phyloP scores from a whole-genome alignment of 2,797 vertebrate genomes.

The Protonibea diacanthus region DNA sequence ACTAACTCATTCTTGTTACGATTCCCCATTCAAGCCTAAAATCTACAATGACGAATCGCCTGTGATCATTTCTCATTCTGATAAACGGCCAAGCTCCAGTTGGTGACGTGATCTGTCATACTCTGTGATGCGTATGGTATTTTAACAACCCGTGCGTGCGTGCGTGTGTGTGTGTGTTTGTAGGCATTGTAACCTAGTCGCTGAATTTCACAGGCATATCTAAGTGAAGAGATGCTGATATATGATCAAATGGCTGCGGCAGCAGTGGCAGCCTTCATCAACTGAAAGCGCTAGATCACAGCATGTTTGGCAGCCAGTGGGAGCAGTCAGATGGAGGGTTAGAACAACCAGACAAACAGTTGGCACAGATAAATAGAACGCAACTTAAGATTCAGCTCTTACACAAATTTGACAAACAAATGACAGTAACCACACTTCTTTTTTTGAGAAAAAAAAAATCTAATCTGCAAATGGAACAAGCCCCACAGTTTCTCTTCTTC shows the following conservation, averaged over 20 bases:
- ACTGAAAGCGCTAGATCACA: conserved; percentile 73
- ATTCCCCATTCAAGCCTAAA: conserved; percentile 40
- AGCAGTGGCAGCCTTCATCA: conserved; percentile 75
- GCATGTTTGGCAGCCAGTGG: conserved; percentile 77
- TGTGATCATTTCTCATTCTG: conserved; percentile 57
- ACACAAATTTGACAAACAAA: conserved; percentile 71
- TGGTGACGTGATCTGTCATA: conserved; percentile 52
- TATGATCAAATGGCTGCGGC: conserved; percentile 76
- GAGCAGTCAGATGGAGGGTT: conserved; percentile 82
- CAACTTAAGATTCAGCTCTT: conserved; percentile 68
- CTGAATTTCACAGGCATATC: conserved; percentile 61
- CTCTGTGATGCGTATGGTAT: conserved; percentile 25
- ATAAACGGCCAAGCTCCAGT: conserved; percentile 50
- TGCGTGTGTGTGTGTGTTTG: neutral
- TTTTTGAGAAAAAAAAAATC: conserved; percentile 3
- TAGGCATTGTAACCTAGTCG: conserved; percentile 53
- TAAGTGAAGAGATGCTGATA: conserved; percentile 71
- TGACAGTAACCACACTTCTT: conserved; percentile 48
- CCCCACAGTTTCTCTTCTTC: conserved; percentile 7
- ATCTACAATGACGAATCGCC: conserved; percentile 46
- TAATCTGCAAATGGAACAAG: conserved; percentile 73
- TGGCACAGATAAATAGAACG: conserved; percentile 73
- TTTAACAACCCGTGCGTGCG: conserved; percentile 39
- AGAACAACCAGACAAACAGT: conserved; percentile 78
- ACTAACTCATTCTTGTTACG: neutral